Conservation (phyloP, 2,888 invertebrate species). For the Teleiodes luculella region DNA sequence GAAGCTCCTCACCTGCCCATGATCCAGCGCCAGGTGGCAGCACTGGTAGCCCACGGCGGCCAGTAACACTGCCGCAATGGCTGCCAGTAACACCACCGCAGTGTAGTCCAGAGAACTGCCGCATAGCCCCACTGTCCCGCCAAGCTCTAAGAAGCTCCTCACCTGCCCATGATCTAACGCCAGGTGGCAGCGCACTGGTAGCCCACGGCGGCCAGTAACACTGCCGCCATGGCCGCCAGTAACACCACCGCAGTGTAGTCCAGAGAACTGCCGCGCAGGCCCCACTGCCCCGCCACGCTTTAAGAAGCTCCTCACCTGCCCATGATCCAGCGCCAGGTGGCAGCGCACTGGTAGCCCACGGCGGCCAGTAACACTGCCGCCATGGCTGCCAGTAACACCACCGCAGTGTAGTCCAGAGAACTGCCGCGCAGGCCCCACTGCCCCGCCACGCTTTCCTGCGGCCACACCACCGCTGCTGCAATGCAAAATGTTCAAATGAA, state of each 20-base stretch:
- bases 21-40: slow-evolving; percentile 85
- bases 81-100: slow-evolving; percentile 77
- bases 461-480: slow-evolving; percentile 54
- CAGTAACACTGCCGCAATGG: slow-evolving; percentile 82
- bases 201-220: slow-evolving; percentile 83
- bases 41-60: slow-evolving; percentile 86
- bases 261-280: slow-evolving; percentile 53
- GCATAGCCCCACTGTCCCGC: slow-evolving; percentile 55
- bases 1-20: slow-evolving; percentile 66
- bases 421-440: slow-evolving; percentile 59
- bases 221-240: slow-evolving; percentile 81
- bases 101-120: slow-evolving; percentile 77
- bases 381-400: slow-evolving; percentile 80
- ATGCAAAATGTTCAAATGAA: neutral
- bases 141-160: slow-evolving; percentile 40
- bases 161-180: slow-evolving; percentile 83
- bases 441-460: slow-evolving; percentile 59
- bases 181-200: slow-evolving; percentile 86
- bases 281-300: slow-evolving; percentile 25
- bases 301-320: slow-evolving; percentile 57
- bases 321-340: slow-evolving; percentile 85
- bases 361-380: slow-evolving; percentile 83
- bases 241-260: slow-evolving; percentile 27
- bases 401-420: slow-evolving; percentile 78
- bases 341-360: slow-evolving; percentile 85